Evolutionary conservation across 92 coral and sea anemone genomes (phyloP).

Genomic region (Galaxea fascicularis): DNA sequence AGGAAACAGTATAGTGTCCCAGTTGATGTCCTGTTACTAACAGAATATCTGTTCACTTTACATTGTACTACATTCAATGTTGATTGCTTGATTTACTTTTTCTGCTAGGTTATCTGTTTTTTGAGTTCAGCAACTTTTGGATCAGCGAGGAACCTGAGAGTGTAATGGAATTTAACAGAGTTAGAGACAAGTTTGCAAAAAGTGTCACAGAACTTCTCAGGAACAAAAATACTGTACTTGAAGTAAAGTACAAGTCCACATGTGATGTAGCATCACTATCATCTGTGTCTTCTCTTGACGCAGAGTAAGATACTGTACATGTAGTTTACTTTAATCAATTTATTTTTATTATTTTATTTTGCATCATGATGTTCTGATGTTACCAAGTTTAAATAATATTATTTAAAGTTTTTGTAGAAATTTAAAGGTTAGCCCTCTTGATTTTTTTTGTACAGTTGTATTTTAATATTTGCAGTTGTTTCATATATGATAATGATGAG

Average conservation of each 20-base stretch:
- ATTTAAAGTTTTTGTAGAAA: too few species aligned
- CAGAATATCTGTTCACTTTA: too few species aligned
- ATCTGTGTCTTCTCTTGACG: conserved; percentile 68
- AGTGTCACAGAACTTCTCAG: conserved; percentile 65
- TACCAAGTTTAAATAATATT: too few species aligned
- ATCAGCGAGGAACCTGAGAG: conserved; percentile 89
- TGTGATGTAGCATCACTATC: conserved; percentile 60
- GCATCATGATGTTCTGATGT: too few species aligned
- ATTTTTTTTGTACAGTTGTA: too few species aligned
- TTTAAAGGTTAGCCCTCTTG: too few species aligned
- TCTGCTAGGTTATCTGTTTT: conserved; percentile 83
- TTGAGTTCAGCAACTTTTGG: conserved; percentile 96
- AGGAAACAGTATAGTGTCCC: too few species aligned
- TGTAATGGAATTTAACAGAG: conserved; percentile 88
- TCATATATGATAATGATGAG: too few species aligned
- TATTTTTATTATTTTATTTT: too few species aligned
- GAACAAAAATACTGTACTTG: conserved; percentile 51
- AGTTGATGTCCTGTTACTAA: too few species aligned
- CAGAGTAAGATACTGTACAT: neutral
- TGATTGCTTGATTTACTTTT: neutral
- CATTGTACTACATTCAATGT: too few species aligned
- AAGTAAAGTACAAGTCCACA: conserved; percentile 60
- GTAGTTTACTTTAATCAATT: neutral
- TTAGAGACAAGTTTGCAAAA: conserved; percentile 87
- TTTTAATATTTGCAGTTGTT: too few species aligned